A percentile compares a stretch with the other conserved stretches of the same genome.
Evolutionary conservation across 30 jellyfish, hydroid and myxozoan genomes (phyloP).

Genomic region (Rhopilema esculentum): DNA sequence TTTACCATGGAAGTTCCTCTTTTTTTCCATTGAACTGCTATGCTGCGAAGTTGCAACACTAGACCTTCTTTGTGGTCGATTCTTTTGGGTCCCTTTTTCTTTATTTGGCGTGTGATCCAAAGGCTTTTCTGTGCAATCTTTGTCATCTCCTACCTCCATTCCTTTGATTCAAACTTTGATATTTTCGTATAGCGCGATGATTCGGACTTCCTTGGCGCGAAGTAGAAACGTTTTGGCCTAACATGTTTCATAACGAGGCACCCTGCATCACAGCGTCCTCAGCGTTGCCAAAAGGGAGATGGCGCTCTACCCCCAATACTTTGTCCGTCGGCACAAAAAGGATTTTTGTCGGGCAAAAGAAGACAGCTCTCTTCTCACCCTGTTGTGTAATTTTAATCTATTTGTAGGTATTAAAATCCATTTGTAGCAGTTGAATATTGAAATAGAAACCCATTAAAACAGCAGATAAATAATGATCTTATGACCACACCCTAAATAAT

Average conservation of each 20-base stretch:
- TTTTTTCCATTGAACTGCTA: constrained; percentile 17
- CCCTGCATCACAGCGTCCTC: background rate
- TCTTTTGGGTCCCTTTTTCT: constrained; percentile 5
- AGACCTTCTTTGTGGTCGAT: background rate
- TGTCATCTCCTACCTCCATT: constrained; percentile 4
- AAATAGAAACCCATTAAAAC: no score
- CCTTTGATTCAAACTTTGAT: background rate
- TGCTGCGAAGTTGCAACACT: constrained; percentile 14
- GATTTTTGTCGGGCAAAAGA: no score
- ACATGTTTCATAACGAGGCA: background rate
- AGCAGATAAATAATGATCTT: no score
- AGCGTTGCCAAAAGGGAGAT: background rate
- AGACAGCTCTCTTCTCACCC: no score
- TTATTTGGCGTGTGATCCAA: constrained; percentile 10
- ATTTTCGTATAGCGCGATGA: background rate
- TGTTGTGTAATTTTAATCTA: no score
- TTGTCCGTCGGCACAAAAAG: no score
- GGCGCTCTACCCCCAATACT: no score
- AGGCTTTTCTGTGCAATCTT: background rate
- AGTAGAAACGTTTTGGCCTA: background rate
- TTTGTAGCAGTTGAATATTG: no score
- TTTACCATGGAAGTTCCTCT: constrained; percentile 23
- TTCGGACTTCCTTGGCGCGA: background rate
- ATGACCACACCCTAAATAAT: no score
- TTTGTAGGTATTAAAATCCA: no score